These are phyloP conservation scores for Centruroides sculpturatus DNA, from an alignment of 1,140 invertebrate species.

Conservation along the genomic window DNA sequence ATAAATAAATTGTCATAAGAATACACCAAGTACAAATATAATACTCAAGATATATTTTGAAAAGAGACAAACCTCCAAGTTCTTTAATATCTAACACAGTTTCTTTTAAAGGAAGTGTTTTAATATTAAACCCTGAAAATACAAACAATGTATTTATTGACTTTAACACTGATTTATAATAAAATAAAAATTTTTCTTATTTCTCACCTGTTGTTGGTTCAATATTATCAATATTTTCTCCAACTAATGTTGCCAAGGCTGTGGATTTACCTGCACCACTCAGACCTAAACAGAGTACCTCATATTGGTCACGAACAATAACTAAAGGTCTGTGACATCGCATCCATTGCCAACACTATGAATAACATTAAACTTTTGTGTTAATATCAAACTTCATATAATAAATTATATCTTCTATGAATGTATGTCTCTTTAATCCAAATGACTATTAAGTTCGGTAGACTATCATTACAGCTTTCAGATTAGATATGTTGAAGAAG, in stretches of 20 bases:
- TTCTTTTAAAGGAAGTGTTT: constrained; percentile 21
- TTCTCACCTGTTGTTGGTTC: constrained; percentile 25
- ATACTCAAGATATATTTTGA: background rate
- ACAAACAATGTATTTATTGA: background rate
- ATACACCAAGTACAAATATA: background rate
- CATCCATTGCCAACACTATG: constrained; percentile 21
- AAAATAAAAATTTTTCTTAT: too few relatives aligned
- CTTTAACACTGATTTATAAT: too few relatives aligned
- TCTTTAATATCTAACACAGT: constrained; percentile 32
- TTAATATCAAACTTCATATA: background rate
- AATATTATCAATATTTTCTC: constrained; percentile 25
- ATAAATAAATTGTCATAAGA: background rate
- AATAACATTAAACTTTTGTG: background rate
- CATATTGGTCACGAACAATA: constrained; percentile 17
- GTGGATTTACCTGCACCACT: constrained; percentile 29
- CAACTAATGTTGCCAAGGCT: constrained; percentile 27
- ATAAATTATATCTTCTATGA: too few relatives aligned
- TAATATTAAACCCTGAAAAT: constrained; percentile 22
- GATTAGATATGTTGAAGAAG: too few relatives aligned
- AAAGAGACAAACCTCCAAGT: constrained; percentile 17
- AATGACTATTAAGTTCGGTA: too few relatives aligned
- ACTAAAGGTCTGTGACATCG: constrained; percentile 17
- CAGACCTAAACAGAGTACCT: constrained; percentile 28
- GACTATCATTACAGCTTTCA: too few relatives aligned
- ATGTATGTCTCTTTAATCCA: too few relatives aligned